Evolutionary conservation across 2,888 invertebrate species (phyloP), one percentile per base, ranked within the genome.

Genomic region (Trilocha varians): DNA sequence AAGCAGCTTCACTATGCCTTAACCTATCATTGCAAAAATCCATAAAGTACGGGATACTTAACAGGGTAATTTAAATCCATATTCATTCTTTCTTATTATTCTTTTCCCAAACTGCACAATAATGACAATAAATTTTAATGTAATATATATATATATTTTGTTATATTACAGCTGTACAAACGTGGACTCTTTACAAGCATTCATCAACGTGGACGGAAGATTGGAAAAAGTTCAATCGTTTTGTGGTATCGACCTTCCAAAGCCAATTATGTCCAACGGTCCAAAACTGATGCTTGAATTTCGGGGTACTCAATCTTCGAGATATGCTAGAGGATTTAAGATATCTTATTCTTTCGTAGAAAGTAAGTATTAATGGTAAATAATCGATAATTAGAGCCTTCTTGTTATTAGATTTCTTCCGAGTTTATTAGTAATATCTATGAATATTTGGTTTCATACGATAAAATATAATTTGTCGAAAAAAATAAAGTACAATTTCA

Each of bases 241-340:
- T 67, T 98, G 98, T 70, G 97, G 96, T 5, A 88, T 88, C 32
- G 90, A 91, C 50, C 76, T 92, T 40, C 97, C 97, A 1, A 92
- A 93, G 53, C 95, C 95, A 43, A 88, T 98, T 51, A 98, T 98
- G 97, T 98, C 97, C 44, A 95, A 93, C 67, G 95, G 95, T 34
- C 93, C 94, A 39, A 89, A 93, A 61, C 86, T 98, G 65, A 91
- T 93, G 68, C 80, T 98, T 43, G 95, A 96, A 75, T 97, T 97
- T 70, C 88, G 91, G 46, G 95, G 95, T 38, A 88, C 90, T 40
- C 87, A 89, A 58, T 92, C 93, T n/a, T 92, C 93, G 16, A 89
- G 92, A 57, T 90, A 91, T 59, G 91, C 92, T 38, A 91, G 92
- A 62, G 97, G 97, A 48, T 97, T 97, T 78, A 93, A 92, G 68